These are phyloP conservation scores for Brachionus paranguensis DNA, from an alignment of 1,140 invertebrate species.

Conservation along the genomic window DNA sequence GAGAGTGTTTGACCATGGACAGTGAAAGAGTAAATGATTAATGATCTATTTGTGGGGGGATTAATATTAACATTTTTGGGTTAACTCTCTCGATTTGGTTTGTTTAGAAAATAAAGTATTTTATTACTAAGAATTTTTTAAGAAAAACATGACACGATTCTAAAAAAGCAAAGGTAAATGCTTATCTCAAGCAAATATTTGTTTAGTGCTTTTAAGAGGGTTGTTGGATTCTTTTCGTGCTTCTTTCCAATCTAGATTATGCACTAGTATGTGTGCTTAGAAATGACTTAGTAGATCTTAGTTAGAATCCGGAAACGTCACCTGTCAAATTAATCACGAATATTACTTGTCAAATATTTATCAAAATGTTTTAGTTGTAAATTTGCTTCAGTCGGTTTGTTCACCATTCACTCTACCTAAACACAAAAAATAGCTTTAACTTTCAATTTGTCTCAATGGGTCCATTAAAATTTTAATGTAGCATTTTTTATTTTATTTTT, in stretches of 20 bases:
- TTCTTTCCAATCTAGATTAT: not conserved
- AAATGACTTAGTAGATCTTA: not conserved
- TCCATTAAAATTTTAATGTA: too few species aligned
- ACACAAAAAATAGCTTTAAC: too few species aligned
- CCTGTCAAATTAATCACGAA: not conserved
- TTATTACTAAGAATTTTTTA: not conserved
- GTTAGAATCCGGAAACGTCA: not conserved
- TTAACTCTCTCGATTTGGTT: not conserved
- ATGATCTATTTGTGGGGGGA: not conserved
- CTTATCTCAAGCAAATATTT: constrained; percentile 11
- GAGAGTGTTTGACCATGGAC: not conserved
- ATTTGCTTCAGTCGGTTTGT: not conserved
- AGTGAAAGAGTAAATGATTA: not conserved
- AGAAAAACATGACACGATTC: not conserved
- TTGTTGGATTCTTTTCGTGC: not conserved
- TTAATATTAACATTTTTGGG: constrained; percentile 16
- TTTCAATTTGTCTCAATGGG: too few species aligned
- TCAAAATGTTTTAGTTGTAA: not conserved
- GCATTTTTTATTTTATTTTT: too few species aligned
- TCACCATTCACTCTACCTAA: not conserved
- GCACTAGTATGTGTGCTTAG: not conserved
- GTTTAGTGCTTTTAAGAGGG: not conserved
- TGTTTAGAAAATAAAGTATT: not conserved
- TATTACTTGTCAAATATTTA: not conserved
- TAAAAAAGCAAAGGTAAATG: not conserved